Conservation (phyloP, 2,797 vertebrate genomes). For the Perodicticus potto region DNA sequence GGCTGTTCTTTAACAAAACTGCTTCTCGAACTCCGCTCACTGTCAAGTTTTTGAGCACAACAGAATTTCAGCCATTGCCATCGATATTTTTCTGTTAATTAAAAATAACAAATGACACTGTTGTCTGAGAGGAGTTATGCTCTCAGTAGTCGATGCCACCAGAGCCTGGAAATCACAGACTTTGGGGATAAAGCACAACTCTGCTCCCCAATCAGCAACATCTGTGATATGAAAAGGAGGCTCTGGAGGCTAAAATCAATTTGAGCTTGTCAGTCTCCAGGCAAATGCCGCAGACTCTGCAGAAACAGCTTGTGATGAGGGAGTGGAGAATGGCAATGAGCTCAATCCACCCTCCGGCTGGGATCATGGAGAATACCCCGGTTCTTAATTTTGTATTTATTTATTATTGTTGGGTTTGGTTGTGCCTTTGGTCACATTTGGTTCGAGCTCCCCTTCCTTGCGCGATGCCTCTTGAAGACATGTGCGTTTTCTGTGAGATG, state of each 20-base stretch:
- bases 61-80: slow-evolving; percentile 48
- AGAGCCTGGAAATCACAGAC: slow-evolving; percentile 79
- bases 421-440: slow-evolving; percentile 27
- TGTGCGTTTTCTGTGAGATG: slow-evolving; percentile 76
- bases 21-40: slow-evolving; percentile 27
- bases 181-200: slow-evolving; percentile 66
- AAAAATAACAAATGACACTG: slow-evolving; percentile 74
- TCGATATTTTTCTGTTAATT: slow-evolving; percentile 73
- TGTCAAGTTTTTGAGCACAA: slow-evolving; percentile 72
- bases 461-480: slow-evolving; percentile 77
- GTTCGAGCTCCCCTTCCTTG: slow-evolving; percentile 71
- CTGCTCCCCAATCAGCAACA: slow-evolving; percentile 66
- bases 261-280: slow-evolving; percentile 75
- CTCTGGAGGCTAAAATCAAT: slow-evolving; percentile 81
- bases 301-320: slow-evolving; percentile 66
- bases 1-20: slow-evolving; percentile 58
- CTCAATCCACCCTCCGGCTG: slow-evolving; percentile 74
- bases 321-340: slow-evolving; percentile 78
- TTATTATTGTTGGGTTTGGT: slow-evolving; percentile 33
- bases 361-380: slow-evolving; percentile 79
- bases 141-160: slow-evolving; percentile 68
- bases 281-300: slow-evolving; percentile 76
- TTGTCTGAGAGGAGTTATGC: slow-evolving; percentile 74
- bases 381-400: slow-evolving; percentile 52
- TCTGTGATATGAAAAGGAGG: slow-evolving; percentile 72